Conservation (phyloP, 2,113 vertebrate genomes). For the Nymphicus hollandicus region DNA sequence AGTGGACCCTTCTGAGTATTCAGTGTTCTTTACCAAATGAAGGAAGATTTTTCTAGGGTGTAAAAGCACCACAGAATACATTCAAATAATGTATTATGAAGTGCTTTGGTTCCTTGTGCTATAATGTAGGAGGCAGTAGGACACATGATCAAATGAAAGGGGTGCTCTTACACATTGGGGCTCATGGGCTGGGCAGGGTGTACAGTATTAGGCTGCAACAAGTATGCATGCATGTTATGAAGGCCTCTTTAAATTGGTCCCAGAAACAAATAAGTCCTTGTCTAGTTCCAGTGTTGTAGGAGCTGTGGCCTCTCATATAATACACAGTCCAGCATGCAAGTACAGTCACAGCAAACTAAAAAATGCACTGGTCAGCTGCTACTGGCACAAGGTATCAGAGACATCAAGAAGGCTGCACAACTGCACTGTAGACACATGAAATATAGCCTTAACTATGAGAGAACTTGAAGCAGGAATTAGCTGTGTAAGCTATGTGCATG, state of each 20-base stretch:
- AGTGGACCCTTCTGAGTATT: background rate
- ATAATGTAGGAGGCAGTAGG: background rate
- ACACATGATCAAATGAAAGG: background rate
- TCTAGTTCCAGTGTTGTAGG: background rate
- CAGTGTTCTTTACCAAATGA: background rate
- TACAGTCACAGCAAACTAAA: background rate
- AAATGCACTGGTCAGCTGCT: background rate
- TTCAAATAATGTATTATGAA: background rate
- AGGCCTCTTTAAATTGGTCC: background rate
- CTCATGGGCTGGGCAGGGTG: background rate
- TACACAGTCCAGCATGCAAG: background rate
- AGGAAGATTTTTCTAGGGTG: background rate
- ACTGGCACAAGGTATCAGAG: background rate
- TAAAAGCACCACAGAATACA: background rate
- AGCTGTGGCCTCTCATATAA: background rate
- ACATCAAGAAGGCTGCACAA: background rate
- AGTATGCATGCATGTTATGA: accelerated
- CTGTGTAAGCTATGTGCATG: accelerated
- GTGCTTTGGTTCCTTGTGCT: background rate
- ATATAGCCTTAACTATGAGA: background rate
- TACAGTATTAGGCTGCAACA: background rate
- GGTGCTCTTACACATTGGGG: background rate
- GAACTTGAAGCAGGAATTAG: background rate
- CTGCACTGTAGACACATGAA: background rate
- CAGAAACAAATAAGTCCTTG: background rate